Evolutionary conservation across 2,113 vertebrate species (phyloP).

Genomic region (Loxodonta africana): DNA sequence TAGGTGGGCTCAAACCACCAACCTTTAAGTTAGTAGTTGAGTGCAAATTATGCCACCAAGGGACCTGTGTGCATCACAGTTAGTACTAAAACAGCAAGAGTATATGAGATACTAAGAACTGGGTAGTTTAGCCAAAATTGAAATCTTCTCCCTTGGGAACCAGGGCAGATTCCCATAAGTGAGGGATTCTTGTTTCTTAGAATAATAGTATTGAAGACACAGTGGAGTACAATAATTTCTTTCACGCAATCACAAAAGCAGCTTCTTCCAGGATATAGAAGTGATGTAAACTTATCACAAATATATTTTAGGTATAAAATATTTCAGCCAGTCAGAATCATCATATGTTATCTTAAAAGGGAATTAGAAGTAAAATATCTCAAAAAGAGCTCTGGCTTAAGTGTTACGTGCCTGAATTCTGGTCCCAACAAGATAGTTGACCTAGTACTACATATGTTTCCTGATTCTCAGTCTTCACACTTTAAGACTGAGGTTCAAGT

Average conservation of each 20-base stretch:
- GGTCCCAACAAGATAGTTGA: background rate
- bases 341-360: background rate
- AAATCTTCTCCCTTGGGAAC: conserved; percentile 37
- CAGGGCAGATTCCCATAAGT: background rate
- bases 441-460: conserved; percentile 8
- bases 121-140: background rate
- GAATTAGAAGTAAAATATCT: conserved; percentile 3
- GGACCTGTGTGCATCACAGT: background rate
- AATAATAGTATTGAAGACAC: background rate
- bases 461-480: background rate
- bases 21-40: too few relatives aligned
- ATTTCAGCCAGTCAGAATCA: background rate
- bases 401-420: background rate
- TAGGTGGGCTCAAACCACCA: too few relatives aligned
- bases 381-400: background rate
- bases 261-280: background rate
- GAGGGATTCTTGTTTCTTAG: background rate
- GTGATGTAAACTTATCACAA: background rate
- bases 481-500: background rate
- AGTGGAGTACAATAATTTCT: background rate
- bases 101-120: background rate
- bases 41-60: too few relatives aligned
- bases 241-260: background rate
- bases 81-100: background rate
- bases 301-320: background rate